Percentiles rank a stretch among this genome's conserved stretches.
phyloP scores from a whole-genome alignment of 2,113 vertebrate genomes.

The Hiodon tergisus region DNA sequence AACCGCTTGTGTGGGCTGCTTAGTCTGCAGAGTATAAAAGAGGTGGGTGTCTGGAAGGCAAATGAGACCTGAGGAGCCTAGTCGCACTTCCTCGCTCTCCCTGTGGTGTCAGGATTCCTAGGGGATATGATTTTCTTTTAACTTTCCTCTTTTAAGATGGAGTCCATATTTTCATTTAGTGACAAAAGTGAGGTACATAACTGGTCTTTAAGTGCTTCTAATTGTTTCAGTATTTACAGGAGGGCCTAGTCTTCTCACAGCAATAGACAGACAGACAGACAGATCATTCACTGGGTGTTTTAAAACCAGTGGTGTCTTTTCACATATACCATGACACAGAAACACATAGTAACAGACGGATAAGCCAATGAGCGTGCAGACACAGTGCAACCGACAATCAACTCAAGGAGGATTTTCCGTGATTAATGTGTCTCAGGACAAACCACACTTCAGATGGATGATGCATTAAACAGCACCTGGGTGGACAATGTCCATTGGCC shows the following conservation, averaged over 20 bases:
- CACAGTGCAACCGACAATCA: neutral
- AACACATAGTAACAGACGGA: constrained; percentile 18
- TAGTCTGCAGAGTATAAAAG: no score
- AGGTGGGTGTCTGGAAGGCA: no score
- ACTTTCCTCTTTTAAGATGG: neutral
- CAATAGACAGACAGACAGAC: constrained; percentile 47
- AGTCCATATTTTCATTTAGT: neutral
- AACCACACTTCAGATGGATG: constrained; percentile 1
- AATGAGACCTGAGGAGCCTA: no score
- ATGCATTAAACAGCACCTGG: constrained; percentile 21
- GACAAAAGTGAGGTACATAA: constrained; percentile 11
- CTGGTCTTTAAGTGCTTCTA: constrained; percentile 25
- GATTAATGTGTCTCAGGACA: neutral
- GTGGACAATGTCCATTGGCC: neutral
- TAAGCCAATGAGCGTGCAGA: constrained; percentile 8
- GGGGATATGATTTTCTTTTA: no score
- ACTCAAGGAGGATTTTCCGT: neutral
- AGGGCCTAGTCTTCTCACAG: constrained; percentile 10
- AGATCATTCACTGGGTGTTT: constrained; percentile 29
- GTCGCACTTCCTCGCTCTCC: no score
- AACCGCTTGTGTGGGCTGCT: no score
- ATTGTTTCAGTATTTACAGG: constrained; percentile 23
- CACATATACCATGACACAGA: constrained; percentile 45
- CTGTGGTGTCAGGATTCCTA: no score
- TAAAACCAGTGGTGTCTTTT: neutral